Conservation (phyloP, 2,113 vertebrate species). For the Varanus salvator region DNA sequence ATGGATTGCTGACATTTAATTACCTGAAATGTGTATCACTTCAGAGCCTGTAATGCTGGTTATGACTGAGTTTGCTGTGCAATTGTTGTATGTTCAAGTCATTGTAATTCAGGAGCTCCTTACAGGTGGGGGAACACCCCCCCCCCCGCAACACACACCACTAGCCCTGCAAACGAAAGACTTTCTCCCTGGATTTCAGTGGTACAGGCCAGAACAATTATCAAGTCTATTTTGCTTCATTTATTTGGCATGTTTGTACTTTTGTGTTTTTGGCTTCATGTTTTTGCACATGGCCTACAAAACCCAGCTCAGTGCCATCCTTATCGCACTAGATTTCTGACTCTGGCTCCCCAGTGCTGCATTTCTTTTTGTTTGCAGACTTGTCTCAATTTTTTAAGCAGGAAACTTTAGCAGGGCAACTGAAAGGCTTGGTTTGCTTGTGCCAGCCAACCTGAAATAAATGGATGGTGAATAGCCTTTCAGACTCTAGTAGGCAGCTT, state of each 20-base stretch:
- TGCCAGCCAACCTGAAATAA: not conserved
- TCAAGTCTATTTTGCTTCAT: not conserved
- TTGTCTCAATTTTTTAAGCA: not conserved
- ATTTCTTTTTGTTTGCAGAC: not conserved
- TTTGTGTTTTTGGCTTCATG: not conserved
- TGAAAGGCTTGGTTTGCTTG: constrained; percentile 1
- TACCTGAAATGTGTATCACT: not conserved
- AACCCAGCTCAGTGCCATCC: not conserved
- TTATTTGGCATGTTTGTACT: not conserved
- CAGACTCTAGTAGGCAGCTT: not conserved
- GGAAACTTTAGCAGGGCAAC: not conserved
- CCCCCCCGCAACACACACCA: not conserved
- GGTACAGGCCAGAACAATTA: not conserved
- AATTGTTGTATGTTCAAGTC: not conserved
- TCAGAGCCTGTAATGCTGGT: not conserved
- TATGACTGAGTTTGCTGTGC: not conserved
- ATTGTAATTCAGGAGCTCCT: not conserved
- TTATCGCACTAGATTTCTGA: not conserved
- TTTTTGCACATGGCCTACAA: not conserved
- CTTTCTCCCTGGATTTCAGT: not conserved
- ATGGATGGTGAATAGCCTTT: not conserved
- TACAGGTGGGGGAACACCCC: not conserved
- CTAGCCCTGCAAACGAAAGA: too few relatives aligned
- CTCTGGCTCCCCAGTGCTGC: not conserved
- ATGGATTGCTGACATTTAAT: not conserved